A percentile compares a stretch with the other conserved stretches of the same genome.
These are phyloP conservation scores for Heteronetta atricapilla DNA, from an alignment of 2,113 vertebrate species.

Conservation along the genomic window DNA sequence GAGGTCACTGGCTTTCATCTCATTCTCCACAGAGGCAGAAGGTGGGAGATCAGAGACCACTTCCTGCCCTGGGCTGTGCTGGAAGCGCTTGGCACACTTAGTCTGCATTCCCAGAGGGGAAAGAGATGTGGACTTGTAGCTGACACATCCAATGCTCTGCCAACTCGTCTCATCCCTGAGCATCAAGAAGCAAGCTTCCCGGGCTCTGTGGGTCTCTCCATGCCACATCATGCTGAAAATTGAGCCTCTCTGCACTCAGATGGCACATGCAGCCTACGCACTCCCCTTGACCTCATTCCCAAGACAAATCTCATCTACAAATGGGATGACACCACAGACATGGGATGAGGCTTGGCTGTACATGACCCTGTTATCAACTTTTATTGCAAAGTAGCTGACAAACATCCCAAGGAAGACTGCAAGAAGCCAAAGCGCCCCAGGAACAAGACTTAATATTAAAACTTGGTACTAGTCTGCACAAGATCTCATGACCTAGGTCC, in stretches of 20 bases:
- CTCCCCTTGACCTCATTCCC: neutral
- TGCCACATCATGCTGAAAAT: neutral
- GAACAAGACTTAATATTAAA: neutral
- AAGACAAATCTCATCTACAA: neutral
- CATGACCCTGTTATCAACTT: neutral
- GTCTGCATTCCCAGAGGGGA: neutral
- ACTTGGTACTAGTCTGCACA: neutral
- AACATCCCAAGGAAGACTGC: neutral
- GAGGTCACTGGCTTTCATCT: neutral
- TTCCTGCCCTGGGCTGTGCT: neutral
- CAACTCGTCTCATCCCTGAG: neutral
- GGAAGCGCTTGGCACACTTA: neutral
- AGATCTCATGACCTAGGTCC: neutral
- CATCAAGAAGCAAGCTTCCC: neutral
- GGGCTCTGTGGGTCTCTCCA: neutral
- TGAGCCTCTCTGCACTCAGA: neutral
- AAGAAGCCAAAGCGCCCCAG: neutral
- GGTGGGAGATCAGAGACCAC: neutral
- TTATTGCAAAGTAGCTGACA: neutral
- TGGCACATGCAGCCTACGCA: accelerated
- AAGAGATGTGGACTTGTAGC: neutral
- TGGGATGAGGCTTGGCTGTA: too few species aligned
- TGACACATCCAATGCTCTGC: neutral
- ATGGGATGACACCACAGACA: neutral
- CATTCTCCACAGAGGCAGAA: neutral